phyloP scores from a whole-genome alignment of 2,888 invertebrate genomes.

The Drosophila kokeensis region DNA sequence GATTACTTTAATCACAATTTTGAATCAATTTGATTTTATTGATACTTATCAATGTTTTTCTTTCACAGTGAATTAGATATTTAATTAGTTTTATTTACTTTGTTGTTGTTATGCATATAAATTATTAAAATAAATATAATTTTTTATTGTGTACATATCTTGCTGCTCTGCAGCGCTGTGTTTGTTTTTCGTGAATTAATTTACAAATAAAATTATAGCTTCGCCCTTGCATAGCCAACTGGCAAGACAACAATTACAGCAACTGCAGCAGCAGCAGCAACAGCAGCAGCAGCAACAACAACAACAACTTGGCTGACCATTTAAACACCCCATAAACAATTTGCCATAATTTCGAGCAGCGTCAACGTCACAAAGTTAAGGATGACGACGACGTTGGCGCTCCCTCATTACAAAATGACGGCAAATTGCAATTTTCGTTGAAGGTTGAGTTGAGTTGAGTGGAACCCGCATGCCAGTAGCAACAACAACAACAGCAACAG shows the following conservation, averaged over 20 bases:
- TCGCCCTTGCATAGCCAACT: constrained; percentile 45
- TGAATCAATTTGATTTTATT: neutral
- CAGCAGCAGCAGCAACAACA: constrained; percentile 15
- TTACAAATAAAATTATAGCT: constrained; percentile 77
- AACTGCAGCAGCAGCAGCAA: constrained; percentile 23
- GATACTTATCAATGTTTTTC: neutral
- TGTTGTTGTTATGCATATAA: neutral
- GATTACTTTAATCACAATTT: neutral
- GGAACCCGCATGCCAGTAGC: constrained; percentile 69
- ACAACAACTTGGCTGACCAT: constrained; percentile 58
- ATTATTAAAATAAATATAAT: neutral
- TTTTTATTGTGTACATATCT: neutral
- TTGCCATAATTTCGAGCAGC: constrained; percentile 78
- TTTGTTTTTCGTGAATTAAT: constrained; percentile 79
- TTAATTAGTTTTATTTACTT: neutral
- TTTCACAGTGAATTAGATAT: neutral
- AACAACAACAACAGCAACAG: neutral
- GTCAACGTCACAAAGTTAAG: constrained; percentile 48
- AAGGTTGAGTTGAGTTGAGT: constrained; percentile 53
- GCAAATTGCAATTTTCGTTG: constrained; percentile 80
- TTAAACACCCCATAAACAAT: constrained; percentile 80
- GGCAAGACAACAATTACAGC: constrained; percentile 21
- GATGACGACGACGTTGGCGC: constrained; percentile 59
- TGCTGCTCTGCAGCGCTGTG: constrained; percentile 33
- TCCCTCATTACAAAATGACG: constrained; percentile 81